phyloP scores from a whole-genome alignment of 64 coral and sea anemone species.

The Dendrophyllia cribrosa region DNA sequence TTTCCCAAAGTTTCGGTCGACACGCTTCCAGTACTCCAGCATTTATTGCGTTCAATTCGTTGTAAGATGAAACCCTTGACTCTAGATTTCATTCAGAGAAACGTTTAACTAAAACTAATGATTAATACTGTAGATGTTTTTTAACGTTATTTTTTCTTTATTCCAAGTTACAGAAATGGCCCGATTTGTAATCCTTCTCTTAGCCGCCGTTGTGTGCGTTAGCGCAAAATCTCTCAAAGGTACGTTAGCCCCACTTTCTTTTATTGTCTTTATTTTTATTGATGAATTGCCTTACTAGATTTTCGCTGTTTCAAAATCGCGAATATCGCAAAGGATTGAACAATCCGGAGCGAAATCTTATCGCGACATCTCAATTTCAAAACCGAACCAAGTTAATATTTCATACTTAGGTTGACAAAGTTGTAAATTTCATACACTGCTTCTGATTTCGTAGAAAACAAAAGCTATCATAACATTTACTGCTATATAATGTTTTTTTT shows the following conservation, averaged over 20 bases:
- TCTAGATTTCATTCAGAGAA: neutral
- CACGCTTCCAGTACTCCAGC: neutral
- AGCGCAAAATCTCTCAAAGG: slow-evolving; percentile 88
- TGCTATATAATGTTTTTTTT: too few relatives aligned
- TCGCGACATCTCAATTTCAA: neutral
- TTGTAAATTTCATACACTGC: neutral
- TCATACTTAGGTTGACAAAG: slow-evolving; percentile 16
- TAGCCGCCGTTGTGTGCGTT: slow-evolving; percentile 92
- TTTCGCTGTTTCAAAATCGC: neutral
- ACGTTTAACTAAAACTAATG: too few relatives aligned
- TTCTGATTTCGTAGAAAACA: too few relatives aligned
- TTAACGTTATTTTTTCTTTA: neutral
- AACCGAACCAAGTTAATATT: slow-evolving; percentile 30
- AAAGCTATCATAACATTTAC: too few relatives aligned
- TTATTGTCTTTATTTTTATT: neutral
- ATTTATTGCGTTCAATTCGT: neutral
- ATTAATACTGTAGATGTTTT: neutral
- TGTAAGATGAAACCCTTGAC: neutral
- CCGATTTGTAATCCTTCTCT: slow-evolving; percentile 68
- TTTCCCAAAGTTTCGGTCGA: neutral
- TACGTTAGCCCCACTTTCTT: neutral
- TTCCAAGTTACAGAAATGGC: slow-evolving; percentile 68
- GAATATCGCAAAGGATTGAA: slow-evolving; percentile 42
- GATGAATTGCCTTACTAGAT: neutral
- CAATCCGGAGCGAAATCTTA: slow-evolving; percentile 33